A percentile compares a stretch with the other conserved stretches of the same genome.
These are phyloP conservation scores for Leptinotarsa peninsularis DNA, from an alignment of 2,888 invertebrate genomes.

Conservation along the genomic window DNA sequence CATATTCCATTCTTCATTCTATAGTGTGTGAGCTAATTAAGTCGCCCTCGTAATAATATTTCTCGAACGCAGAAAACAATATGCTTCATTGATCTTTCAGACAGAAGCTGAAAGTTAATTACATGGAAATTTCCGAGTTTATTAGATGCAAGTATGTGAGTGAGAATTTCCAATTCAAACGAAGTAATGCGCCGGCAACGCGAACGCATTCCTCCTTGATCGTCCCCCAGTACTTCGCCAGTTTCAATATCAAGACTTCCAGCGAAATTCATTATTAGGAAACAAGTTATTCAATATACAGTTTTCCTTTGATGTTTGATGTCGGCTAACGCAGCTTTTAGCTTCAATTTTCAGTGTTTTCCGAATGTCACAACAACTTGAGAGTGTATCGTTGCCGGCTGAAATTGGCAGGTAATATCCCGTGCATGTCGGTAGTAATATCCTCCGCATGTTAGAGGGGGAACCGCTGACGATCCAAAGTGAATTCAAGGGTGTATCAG, in stretches of 20 bases:
- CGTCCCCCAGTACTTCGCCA: constrained; percentile 50
- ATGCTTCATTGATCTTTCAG: constrained; percentile 60
- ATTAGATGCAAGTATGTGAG: constrained; percentile 68
- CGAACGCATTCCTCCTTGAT: constrained; percentile 58
- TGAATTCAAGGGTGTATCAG: neutral
- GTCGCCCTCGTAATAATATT: neutral
- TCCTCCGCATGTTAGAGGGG: neutral
- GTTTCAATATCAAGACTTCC: constrained; percentile 59
- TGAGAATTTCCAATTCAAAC: constrained; percentile 67
- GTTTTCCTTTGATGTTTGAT: constrained; percentile 59
- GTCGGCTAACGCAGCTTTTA: constrained; percentile 56
- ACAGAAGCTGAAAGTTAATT: constrained; percentile 65
- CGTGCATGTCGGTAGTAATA: neutral
- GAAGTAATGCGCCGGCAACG: constrained; percentile 61
- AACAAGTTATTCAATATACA: constrained; percentile 65
- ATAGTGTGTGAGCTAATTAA: neutral
- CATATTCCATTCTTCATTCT: neutral
- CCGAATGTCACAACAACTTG: constrained; percentile 38
- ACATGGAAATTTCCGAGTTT: constrained; percentile 67
- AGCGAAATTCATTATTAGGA: constrained; percentile 65
- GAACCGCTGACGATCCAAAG: neutral
- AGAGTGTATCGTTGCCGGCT: constrained; percentile 12
- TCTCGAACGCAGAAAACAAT: constrained; percentile 48
- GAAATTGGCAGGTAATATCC: constrained; percentile 20
- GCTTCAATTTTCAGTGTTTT: constrained; percentile 54